These are phyloP conservation scores for Asarcornis scutulata DNA, from an alignment of 2,113 vertebrate species.

Conservation along the genomic window DNA sequence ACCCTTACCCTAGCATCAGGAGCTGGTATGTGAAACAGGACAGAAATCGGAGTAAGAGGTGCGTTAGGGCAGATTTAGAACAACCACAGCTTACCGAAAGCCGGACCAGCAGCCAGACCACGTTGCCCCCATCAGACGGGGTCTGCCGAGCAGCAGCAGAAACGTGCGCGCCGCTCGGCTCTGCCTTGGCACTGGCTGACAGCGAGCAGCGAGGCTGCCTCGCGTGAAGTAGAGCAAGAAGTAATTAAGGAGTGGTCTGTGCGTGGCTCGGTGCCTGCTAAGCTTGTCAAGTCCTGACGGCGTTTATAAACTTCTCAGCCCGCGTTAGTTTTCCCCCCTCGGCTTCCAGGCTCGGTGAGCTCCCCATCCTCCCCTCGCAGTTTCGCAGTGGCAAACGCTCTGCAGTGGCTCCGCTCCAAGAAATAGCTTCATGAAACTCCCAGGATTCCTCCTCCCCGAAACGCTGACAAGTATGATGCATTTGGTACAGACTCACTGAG, in stretches of 20 bases:
- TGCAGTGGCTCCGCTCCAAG: slow-evolving; percentile 21
- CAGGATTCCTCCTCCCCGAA: background rate
- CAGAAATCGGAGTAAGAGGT: background rate
- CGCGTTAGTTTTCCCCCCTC: background rate
- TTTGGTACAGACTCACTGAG: background rate
- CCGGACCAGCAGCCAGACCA: background rate
- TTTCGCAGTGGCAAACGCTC: background rate
- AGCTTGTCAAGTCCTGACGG: background rate
- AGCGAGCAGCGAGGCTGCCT: background rate
- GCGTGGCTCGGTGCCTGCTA: background rate
- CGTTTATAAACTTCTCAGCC: fast-evolving
- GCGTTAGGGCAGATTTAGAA: background rate
- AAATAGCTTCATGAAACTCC: background rate
- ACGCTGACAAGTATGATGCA: slow-evolving; percentile 9
- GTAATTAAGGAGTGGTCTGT: background rate
- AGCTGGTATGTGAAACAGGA: background rate
- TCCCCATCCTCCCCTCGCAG: background rate
- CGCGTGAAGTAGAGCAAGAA: background rate
- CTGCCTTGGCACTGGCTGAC: background rate
- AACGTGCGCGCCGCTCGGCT: background rate
- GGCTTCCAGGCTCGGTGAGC: background rate
- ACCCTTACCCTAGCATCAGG: background rate
- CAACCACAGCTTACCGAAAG: background rate
- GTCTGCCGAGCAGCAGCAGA: background rate
- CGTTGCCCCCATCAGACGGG: background rate